A percentile compares a stretch with the other conserved stretches of the same genome.
These are phyloP conservation scores for Macrocentrus cingulum DNA, from an alignment of 1,140 invertebrate genomes.

Conservation along the genomic window DNA sequence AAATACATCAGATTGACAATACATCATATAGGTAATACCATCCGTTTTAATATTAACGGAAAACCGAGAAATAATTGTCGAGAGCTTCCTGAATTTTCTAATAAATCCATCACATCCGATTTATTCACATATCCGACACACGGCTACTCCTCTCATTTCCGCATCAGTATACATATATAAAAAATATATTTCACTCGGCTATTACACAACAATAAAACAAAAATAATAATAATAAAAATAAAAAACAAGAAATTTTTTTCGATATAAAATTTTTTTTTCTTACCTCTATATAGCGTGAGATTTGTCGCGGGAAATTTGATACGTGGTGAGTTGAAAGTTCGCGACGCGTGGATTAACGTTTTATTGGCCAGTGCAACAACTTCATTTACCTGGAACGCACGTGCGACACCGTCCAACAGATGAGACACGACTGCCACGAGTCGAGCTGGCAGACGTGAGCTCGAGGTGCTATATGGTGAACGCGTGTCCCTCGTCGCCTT, in stretches of 20 bases:
- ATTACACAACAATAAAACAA: not conserved
- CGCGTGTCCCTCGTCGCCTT: slow-evolving; percentile 21
- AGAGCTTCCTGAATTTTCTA: not conserved
- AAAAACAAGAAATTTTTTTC: too few species aligned
- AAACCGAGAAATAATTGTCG: not conserved
- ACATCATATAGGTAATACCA: too few species aligned
- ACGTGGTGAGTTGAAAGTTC: not conserved
- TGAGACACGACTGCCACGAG: slow-evolving; percentile 46
- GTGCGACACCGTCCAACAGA: slow-evolving; percentile 38
- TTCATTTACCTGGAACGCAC: slow-evolving; percentile 17
- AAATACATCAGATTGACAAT: slow-evolving; percentile 17
- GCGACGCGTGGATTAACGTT: not conserved
- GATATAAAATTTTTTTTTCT: not conserved
- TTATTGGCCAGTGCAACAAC: not conserved
- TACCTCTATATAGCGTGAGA: too few species aligned
- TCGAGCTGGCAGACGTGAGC: slow-evolving; percentile 3
- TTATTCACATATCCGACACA: not conserved
- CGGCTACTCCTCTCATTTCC: slow-evolving; percentile 13
- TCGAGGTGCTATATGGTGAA: slow-evolving; percentile 18
- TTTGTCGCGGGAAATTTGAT: too few species aligned
- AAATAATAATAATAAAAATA: not conserved
- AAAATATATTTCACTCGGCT: not conserved
- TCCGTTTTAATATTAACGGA: too few species aligned
- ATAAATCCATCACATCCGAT: not conserved
- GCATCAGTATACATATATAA: too few species aligned